phyloP scores from a whole-genome alignment of 2,888 invertebrate genomes.

The Idaea biselata region DNA sequence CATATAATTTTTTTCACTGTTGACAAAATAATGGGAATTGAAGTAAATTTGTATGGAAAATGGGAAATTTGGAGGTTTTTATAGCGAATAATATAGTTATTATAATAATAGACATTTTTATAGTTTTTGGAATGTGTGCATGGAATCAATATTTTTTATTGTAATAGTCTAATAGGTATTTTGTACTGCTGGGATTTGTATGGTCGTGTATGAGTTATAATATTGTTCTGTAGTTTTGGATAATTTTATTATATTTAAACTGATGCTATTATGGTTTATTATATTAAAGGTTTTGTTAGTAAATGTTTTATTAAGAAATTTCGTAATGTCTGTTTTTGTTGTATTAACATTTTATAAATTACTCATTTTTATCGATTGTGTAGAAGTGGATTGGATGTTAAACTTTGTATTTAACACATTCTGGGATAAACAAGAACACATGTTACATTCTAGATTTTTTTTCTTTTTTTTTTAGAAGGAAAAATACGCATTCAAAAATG shows the following conservation, averaged over 20 bases:
- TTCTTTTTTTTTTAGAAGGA: no score
- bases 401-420: background rate
- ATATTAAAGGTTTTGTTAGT: background rate
- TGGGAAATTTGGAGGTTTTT: constrained; percentile 36
- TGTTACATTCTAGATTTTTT: no score
- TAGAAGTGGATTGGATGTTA: background rate
- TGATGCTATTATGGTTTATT: no score
- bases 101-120: constrained; percentile 32
- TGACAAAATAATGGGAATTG: constrained; percentile 45
- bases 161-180: constrained; percentile 21
- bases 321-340: background rate
- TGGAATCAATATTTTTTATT: constrained; percentile 37
- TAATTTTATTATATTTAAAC: background rate
- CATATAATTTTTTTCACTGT: constrained; percentile 40
- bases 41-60: constrained; percentile 33
- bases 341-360: background rate
- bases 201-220: background rate
- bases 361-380: background rate
- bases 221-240: background rate
- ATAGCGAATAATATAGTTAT: constrained; percentile 39
- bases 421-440: background rate
- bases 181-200: constrained; percentile 15
- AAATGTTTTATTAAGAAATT: background rate
- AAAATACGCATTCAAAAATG: no score
- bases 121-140: constrained; percentile 18